Evolutionary conservation across 37 sponge, comb jelly and placozoan genomes (phyloP), one percentile per base, ranked within the genome.

Genomic region (Chondrilla cf. caribensis): DNA sequence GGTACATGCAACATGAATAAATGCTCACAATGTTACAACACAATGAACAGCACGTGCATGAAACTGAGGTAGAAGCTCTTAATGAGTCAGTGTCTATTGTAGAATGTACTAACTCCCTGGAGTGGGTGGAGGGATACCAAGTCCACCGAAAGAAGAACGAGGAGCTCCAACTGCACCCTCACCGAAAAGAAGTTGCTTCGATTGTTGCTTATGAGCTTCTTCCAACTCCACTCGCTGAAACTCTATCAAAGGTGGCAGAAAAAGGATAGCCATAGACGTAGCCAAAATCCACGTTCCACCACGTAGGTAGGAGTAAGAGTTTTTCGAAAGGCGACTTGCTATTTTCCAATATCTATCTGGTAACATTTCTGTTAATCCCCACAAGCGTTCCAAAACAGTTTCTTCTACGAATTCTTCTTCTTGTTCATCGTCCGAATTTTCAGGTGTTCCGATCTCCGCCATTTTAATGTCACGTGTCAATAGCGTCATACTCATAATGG

Each of bases 321-420:
- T 83, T 24, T 26, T 41, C 24, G 32, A 24, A 0, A 40, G 21
- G 31, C 57, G 62, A 0, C 66, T 33, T 2, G 47, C 37, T n/a
- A 38, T 2, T 0, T 19, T 60, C 84, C 84, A 86, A 8, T 79
- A 60, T 15, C 60, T 57, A 31, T 86, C 90, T 3, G 93, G 93
- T 24, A 93, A 62, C 93, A 93, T 93, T 62, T 93, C 93, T 25
- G 93, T 84, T 51, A 93, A 79, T 2, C 93, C 93, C 42, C 68
- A 36, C 44, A 93, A 38, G 8, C 93, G 40, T 77, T 93, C 93
- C 5, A 80, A 5, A 29, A 93, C 19, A 0, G 93, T 93, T 60
- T 93, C 93, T 0, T 79, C 81, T 18, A 92, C 78, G 38, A 73
- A 73, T 19, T 39, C 44, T n/a, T 73, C 76, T 1, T 73, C 76